Evolutionary conservation across 2,888 invertebrate genomes (phyloP), one percentile per base, ranked within the genome.

Genomic region (Eupithecia dodoneata): DNA sequence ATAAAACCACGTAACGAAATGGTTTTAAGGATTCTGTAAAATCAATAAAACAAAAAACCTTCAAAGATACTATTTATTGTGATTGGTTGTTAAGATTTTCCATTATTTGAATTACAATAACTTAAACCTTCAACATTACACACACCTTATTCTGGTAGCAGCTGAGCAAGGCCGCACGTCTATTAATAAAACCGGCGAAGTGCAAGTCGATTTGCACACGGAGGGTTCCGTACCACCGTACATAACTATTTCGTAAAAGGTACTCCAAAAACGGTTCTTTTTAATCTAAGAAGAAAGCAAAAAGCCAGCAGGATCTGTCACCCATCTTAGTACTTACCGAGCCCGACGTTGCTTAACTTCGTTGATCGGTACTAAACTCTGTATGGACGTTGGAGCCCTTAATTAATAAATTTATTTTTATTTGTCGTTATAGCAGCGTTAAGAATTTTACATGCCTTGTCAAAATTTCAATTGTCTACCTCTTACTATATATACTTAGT

Each of bases 291-390:
- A 30, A 30, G 30, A 30, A 30, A 30, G 30, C 30, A 30, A 30
- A 30, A 30, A 1, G 30, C 30, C 30, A 30, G 30, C 30, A 30
- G 30, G 30, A 30, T 30, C 30, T 30, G 93, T 93, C 92, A 92
- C 92, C 81, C 77, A 79, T 80, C 76, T 77, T 78, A 81, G 93
- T 93, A 93, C 93, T 93, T 90, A 92, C 89, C 90, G 87, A 91
- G 92, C 91, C 92, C 91, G 90, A 92, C 88, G 91, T 91, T 91
- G 92, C 91, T 92, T 93, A 92, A 92, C 91, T 92, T 91, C 91
- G 91, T 92, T 93, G 92, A 92, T 93, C 92, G 91, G 93, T 44
- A 44, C 44, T 44, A 4, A 44, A 44, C 44, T 44, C 7, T 4
- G 44, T 44, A 44, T 44, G 44, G 44, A 30, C 30, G 30, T 30